Conservation (phyloP, 2,113 vertebrate species). For the Phrynosoma platyrhinos region DNA sequence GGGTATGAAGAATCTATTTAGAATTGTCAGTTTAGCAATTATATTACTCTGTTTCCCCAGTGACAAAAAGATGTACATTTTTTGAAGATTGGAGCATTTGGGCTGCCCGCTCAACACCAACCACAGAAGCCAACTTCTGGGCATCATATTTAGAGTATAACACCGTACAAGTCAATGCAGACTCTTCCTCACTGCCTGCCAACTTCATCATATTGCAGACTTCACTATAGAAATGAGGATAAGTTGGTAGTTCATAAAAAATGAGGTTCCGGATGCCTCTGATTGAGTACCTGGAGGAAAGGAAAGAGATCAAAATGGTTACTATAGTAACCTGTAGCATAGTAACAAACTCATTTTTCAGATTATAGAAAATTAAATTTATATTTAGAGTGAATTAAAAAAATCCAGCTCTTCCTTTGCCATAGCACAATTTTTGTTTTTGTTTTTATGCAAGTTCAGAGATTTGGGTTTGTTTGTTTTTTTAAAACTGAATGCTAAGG, state of each 20-base stretch:
- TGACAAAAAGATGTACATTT: slow-evolving; percentile 92
- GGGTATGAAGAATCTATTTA: background rate
- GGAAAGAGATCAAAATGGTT: background rate
- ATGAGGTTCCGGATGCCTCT: slow-evolving; percentile 94
- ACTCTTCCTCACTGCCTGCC: slow-evolving; percentile 77
- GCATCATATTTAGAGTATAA: slow-evolving; percentile 93
- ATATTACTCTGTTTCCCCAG: slow-evolving; percentile 82
- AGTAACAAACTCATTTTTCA: background rate
- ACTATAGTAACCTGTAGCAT: background rate
- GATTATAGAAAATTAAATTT: background rate
- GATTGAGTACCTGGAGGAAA: slow-evolving; percentile 85
- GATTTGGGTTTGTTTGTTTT: too few species aligned
- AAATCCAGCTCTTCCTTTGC: background rate
- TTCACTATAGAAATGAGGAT: slow-evolving; percentile 95
- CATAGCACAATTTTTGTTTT: too few species aligned
- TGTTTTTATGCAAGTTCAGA: too few species aligned
- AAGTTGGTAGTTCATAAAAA: slow-evolving; percentile 94
- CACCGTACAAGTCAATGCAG: slow-evolving; percentile 93
- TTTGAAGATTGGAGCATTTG: slow-evolving; percentile 95
- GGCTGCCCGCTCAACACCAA: slow-evolving; percentile 88
- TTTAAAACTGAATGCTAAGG: too few species aligned
- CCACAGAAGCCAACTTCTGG: slow-evolving; percentile 87
- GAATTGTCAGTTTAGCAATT: background rate
- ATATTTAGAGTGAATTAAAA: background rate
- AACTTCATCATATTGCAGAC: slow-evolving; percentile 94